Conservation (phyloP, 2,797 vertebrate species). For the Coracias cyanogaster region DNA sequence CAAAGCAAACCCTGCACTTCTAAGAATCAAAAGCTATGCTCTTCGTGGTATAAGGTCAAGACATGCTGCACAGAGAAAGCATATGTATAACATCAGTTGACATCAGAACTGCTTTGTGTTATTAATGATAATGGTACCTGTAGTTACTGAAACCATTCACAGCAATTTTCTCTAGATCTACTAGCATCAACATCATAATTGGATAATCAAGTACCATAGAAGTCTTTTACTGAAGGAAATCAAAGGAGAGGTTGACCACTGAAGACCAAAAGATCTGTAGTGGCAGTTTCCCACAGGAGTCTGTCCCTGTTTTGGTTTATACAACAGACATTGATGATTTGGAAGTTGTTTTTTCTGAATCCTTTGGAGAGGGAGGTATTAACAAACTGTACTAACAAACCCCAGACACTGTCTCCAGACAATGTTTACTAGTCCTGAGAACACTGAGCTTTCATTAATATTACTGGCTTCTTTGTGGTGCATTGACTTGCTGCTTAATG, state of each 20-base stretch:
- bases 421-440: neutral
- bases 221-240: neutral
- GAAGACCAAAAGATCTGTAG: neutral
- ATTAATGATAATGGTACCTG: neutral
- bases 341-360: neutral
- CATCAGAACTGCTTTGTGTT: neutral
- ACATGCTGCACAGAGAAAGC: no score
- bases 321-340: neutral
- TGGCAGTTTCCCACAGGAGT: neutral
- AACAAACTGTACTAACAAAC: neutral
- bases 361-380: neutral
- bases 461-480: neutral
- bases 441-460: neutral
- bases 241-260: neutral
- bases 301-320: neutral
- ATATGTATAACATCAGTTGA: neutral
- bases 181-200: neutral
- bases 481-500: neutral
- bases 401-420: neutral
- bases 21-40: neutral
- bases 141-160: neutral
- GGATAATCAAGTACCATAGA: neutral
- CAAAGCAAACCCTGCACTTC: neutral
- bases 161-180: neutral
- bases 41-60: neutral